Base-by-base conservation (phyloP, 2,113 vertebrate genomes). In the Anoura caudifer region DNA sequence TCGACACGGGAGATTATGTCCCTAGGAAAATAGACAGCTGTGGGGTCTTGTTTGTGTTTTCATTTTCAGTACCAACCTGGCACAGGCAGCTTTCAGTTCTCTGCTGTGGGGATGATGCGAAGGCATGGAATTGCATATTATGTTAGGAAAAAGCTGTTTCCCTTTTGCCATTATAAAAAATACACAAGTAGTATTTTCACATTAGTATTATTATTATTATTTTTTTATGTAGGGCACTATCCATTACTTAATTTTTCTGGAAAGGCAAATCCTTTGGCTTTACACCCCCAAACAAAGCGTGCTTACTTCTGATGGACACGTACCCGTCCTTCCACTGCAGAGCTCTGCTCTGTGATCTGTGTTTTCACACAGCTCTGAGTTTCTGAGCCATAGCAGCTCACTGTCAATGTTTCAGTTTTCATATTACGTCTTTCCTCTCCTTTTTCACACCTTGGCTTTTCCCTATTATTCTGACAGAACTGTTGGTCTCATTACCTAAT, bases 211-310 rank as follows among this genome's bases (percentile, higher is more conserved):
- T n/a, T 88, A 5, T 61, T 61, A 41, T 28, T 28, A 4, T n/a
- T 20, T 67, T 90, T 36, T n/a, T 75, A 31, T 19, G 10, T 41
- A 54, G 17, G 33, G 56, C 56, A 54, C 45, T 43, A 63, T 45
- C 33, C 9, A 50, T 77, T 56, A 82, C 41, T 72, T 47, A 56
- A 82, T 26, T 81, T 70, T 91, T 88, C 82, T 67, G 38, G 75
- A 88, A 77, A 96, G 24, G 36, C 54, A 75, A 97, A 92, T 92
- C 41, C 76, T 92, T 84, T 90, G 76, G 77, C n/a, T 72, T 80
- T 47, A 90, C 31, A 31, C 61, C 28, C 61, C 28, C 28, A 63
- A 63, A 61, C 56, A 59, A 59, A 28, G 61, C 14, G 50, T 38
- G 4, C 56, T 61, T 28, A 12, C 20, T 95, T 90, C 22, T 50